Evolutionary conservation across 2,888 invertebrate genomes (phyloP).

Genomic region (Phalera bucephala): DNA sequence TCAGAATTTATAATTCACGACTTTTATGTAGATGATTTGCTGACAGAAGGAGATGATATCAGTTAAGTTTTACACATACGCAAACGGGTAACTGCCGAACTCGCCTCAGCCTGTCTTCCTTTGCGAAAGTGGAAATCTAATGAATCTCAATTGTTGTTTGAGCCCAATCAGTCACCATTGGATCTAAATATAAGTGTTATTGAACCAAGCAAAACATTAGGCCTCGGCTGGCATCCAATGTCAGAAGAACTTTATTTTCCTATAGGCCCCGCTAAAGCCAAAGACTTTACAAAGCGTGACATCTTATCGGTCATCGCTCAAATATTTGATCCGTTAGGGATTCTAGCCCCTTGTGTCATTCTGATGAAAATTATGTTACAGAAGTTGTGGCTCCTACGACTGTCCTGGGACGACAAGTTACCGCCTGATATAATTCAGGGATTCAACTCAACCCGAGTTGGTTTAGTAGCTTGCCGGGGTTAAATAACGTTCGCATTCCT

Average conservation of each 20-base stretch:
- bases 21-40: constrained; percentile 31
- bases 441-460: not conserved
- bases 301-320: too few species aligned
- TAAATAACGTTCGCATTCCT: too few species aligned
- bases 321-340: constrained; percentile 6
- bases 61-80: not conserved
- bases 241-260: constrained; percentile 2
- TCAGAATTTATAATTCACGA: constrained; percentile 31
- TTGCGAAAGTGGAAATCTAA: constrained; percentile 7
- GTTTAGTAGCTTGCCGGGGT: not conserved
- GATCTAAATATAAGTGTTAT: constrained; percentile 1
- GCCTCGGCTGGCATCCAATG: not conserved
- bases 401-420: constrained; percentile 2
- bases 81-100: constrained; percentile 1
- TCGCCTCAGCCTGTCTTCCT: constrained; percentile 3
- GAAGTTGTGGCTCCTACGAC: too few species aligned
- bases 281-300: too few species aligned
- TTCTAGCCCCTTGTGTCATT: constrained; percentile 1
- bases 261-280: too few species aligned
- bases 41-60: constrained; percentile 6
- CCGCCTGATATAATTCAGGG: too few species aligned
- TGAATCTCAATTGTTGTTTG: not conserved
- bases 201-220: constrained; percentile 3
- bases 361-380: too few species aligned
- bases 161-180: not conserved